Percentiles rank a stretch among this genome's conserved stretches.
Conservation (phyloP, 1,140 invertebrate species). For the Goniozus legneri region DNA sequence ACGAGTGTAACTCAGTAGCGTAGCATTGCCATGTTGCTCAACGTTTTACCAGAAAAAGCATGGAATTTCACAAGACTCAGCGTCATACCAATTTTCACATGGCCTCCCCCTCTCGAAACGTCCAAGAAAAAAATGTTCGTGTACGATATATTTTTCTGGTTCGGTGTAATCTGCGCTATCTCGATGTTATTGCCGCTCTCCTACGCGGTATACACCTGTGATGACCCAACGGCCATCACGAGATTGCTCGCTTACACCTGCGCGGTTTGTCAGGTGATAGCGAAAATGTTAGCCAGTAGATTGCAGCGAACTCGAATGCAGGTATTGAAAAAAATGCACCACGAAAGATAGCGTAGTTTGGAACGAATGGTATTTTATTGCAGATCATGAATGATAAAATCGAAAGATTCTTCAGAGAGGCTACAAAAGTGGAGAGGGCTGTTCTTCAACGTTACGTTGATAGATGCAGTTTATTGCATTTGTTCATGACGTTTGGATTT, state of each 20-base stretch:
- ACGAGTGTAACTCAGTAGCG: no score
- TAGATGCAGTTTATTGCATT: constrained; percentile 15
- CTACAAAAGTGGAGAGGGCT: constrained; percentile 9
- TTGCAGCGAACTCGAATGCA: constrained; percentile 13
- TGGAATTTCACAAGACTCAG: constrained; percentile 12
- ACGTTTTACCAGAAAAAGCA: constrained; percentile 9
- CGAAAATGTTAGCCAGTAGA: constrained; percentile 7
- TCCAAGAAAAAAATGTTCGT: constrained; percentile 7
- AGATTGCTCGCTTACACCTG: constrained; percentile 11
- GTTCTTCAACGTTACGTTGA: constrained; percentile 21
- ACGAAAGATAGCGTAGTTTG: not conserved
- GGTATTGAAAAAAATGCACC: constrained; percentile 10
- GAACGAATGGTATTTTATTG: no score
- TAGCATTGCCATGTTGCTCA: constrained; percentile 8
- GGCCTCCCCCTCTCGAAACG: constrained; percentile 11
- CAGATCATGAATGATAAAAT: no score
- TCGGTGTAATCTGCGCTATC: constrained; percentile 1
- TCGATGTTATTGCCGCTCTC: constrained; percentile 8
- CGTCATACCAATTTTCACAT: constrained; percentile 6
- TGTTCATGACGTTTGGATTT: constrained; percentile 4
- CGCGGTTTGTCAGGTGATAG: constrained; percentile 8
- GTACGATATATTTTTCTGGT: constrained; percentile 12
- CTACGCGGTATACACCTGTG: constrained; percentile 3
- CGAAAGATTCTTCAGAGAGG: constrained; percentile 14
- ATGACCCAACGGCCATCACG: constrained; percentile 7